These are phyloP conservation scores for Apteryx owenii DNA, from an alignment of 2,113 vertebrate species.

Conservation along the genomic window DNA sequence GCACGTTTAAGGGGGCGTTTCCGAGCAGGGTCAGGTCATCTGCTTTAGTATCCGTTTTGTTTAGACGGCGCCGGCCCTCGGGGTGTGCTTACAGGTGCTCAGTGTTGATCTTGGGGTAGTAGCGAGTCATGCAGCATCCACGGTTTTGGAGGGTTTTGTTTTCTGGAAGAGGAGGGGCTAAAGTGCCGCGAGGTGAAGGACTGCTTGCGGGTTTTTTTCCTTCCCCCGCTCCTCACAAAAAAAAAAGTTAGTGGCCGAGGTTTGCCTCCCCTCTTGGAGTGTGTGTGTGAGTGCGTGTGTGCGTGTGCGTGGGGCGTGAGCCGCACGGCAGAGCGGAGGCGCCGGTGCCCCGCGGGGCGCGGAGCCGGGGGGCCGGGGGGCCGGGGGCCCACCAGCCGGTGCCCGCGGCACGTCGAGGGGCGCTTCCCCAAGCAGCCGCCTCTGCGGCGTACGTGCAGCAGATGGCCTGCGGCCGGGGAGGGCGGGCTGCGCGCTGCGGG, in stretches of 20 bases:
- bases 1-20: not conserved
- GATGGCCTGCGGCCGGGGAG: slow-evolving; percentile 26
- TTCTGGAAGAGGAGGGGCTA: not conserved
- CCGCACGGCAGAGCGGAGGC: not conserved
- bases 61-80: not conserved
- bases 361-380: not conserved
- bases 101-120: rapidly evolving
- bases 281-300: not conserved
- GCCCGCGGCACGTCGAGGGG: not conserved
- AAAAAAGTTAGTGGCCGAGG: no score
- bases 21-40: rapidly evolving
- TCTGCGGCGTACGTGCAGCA: not conserved
- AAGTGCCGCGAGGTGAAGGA: not conserved
- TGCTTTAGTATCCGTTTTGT: not conserved
- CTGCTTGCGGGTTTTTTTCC: not conserved
- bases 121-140: not conserved
- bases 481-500: not conserved
- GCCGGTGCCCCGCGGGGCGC: not conserved
- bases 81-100: no score
- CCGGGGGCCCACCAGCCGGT: not conserved
- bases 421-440: not conserved
- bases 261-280: not conserved
- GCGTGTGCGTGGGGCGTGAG: not conserved
- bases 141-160: not conserved
- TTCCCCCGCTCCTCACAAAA: rapidly evolving